Evolutionary conservation across 2,888 invertebrate genomes (phyloP).

Genomic region (Ommatoiulus sabulosus): DNA sequence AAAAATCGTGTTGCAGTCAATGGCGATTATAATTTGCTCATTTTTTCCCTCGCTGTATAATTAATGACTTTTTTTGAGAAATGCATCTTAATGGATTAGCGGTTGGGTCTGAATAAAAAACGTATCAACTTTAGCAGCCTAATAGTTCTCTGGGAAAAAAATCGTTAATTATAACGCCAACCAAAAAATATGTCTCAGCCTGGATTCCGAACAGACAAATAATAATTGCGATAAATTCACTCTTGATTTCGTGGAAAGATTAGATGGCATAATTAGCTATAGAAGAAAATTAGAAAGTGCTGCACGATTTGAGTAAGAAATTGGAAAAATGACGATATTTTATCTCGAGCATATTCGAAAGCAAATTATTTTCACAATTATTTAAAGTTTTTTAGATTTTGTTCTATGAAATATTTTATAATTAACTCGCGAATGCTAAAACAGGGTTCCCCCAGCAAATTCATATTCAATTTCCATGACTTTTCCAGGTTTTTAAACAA

Average conservation of each 20-base stretch:
- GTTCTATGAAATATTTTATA: too few species aligned
- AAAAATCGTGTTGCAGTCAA: conserved; percentile 14
- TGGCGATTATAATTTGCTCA: conserved; percentile 25
- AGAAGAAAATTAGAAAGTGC: too few species aligned
- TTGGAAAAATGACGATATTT: not conserved
- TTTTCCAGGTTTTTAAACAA: too few species aligned
- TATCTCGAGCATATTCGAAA: too few species aligned
- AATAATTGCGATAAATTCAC: not conserved
- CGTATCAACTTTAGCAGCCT: not conserved
- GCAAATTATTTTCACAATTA: too few species aligned
- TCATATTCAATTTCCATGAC: too few species aligned
- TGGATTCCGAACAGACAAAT: not conserved
- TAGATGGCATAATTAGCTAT: not conserved
- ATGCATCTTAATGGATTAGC: conserved; percentile 39
- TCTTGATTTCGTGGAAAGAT: not conserved
- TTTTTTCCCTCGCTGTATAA: conserved; percentile 25
- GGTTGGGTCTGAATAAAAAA: conserved; percentile 23
- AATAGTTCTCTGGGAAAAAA: not conserved
- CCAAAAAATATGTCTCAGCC: not conserved
- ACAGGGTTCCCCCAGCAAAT: too few species aligned
- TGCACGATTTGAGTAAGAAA: too few species aligned
- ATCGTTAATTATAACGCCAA: not conserved
- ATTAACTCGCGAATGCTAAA: too few species aligned
- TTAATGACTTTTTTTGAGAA: conserved; percentile 23
- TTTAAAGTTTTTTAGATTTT: too few species aligned